A percentile compares a stretch with the other conserved stretches of the same genome.
Evolutionary conservation across 1,140 invertebrate species (phyloP).

Genomic region (Diplogasteroides magnus): DNA sequence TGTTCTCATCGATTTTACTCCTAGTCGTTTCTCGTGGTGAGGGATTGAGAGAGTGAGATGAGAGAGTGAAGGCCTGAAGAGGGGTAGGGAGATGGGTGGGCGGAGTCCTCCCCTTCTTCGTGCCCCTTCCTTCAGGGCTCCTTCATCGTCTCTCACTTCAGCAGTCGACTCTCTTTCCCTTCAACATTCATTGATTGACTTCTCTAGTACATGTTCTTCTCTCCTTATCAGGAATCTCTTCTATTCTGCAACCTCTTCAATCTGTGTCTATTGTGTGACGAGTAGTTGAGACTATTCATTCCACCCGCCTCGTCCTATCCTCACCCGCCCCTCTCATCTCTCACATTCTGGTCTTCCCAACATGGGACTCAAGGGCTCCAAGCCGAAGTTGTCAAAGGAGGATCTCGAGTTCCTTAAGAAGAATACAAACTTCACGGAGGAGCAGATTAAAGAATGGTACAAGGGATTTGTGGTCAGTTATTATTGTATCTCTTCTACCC

Average conservation of each 20-base stretch:
- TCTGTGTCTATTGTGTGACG: background rate
- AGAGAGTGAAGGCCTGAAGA: too few relatives aligned
- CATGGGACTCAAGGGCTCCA: constrained; percentile 55
- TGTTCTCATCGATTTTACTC: background rate
- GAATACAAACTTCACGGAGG: constrained; percentile 81
- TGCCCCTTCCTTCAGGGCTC: background rate
- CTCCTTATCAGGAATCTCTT: background rate
- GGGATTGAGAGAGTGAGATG: background rate
- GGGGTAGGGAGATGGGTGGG: background rate
- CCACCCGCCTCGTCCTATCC: background rate
- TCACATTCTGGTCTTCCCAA: constrained; percentile 10
- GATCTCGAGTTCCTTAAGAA: constrained; percentile 93
- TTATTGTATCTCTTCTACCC: constrained; percentile 1
- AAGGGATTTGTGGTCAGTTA: constrained; percentile 63
- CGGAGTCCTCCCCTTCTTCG: background rate
- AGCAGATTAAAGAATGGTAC: constrained; percentile 96
- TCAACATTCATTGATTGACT: too few relatives aligned
- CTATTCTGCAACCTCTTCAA: background rate
- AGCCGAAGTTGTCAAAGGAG: constrained; percentile 73
- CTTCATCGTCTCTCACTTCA: background rate
- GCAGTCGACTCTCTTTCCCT: background rate
- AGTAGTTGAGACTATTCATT: background rate
- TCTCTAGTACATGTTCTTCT: too few relatives aligned
- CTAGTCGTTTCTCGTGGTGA: background rate
- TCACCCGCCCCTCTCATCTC: background rate